phyloP scores from a whole-genome alignment of 2,888 invertebrate genomes.

The Netelia melanura region DNA sequence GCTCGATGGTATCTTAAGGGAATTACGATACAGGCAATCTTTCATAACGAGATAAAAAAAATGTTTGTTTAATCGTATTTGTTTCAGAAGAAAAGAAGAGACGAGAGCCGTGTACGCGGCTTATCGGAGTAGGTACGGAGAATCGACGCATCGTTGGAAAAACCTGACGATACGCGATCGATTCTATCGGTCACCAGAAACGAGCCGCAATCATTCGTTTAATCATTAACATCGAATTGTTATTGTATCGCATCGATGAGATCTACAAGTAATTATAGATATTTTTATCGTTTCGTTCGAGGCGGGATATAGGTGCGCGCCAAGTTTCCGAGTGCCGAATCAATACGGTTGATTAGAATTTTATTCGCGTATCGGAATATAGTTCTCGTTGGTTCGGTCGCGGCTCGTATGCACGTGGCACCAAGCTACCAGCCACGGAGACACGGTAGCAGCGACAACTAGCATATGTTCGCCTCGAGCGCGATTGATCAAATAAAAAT shows the following conservation, averaged over 20 bases:
- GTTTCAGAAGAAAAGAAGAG: too few relatives aligned
- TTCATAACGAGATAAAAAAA: too few relatives aligned
- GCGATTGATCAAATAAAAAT: conserved; percentile 51
- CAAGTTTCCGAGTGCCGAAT: not conserved
- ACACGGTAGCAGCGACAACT: conserved; percentile 34
- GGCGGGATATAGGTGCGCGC: not conserved
- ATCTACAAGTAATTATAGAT: not conserved
- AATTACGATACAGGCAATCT: too few relatives aligned
- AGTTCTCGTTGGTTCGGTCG: conserved; percentile 53
- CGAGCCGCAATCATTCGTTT: too few relatives aligned
- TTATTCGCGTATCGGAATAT: conserved; percentile 60
- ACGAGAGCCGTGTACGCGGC: too few relatives aligned
- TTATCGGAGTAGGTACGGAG: too few relatives aligned
- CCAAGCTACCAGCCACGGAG: conserved; percentile 64
- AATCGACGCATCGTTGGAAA: too few relatives aligned
- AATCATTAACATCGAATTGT: too few relatives aligned
- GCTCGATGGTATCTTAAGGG: not conserved
- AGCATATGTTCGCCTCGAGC: conserved; percentile 49
- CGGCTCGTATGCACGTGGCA: conserved; percentile 56
- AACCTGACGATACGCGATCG: too few relatives aligned
- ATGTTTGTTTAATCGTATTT: too few relatives aligned
- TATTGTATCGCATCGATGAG: too few relatives aligned
- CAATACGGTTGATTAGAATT: conserved; percentile 17
- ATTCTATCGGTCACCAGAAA: too few relatives aligned
- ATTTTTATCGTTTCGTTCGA: not conserved